Percentiles rank a stretch among this genome's conserved stretches.
phyloP scores from a whole-genome alignment of 2,113 vertebrate genomes.

The Pholis gunnellus region DNA sequence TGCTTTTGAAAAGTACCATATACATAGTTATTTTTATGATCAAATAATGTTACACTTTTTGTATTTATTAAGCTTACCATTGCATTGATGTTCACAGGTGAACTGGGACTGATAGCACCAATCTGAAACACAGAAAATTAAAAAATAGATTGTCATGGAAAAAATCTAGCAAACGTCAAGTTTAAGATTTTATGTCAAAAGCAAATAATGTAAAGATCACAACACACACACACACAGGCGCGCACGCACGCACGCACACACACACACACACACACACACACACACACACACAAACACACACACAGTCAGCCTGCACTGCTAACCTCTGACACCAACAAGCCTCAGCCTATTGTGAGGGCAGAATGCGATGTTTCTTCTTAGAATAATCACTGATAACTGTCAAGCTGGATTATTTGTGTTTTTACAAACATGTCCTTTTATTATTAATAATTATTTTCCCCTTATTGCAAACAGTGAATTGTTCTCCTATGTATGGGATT shows the following conservation, averaged over 20 bases:
- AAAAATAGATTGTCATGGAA: neutral
- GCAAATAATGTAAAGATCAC: neutral
- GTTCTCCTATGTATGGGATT: slow-evolving; percentile 48
- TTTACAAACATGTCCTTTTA: slow-evolving; percentile 37
- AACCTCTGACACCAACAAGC: slow-evolving; percentile 7
- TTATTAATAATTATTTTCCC: slow-evolving; percentile 33
- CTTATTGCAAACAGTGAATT: slow-evolving; percentile 64
- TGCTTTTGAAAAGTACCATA: neutral
- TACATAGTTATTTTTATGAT: neutral
- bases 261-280: neutral
- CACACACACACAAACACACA: neutral
- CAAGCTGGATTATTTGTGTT: slow-evolving; percentile 11
- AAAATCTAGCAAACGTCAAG: neutral
- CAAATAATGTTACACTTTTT: neutral
- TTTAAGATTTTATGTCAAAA: neutral
- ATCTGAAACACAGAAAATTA: slow-evolving; percentile 65
- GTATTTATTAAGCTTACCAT: slow-evolving; percentile 67
- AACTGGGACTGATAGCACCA: slow-evolving; percentile 86
- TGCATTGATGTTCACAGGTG: slow-evolving; percentile 74
- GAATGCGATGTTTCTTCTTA: slow-evolving; percentile 32
- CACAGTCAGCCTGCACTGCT: slow-evolving; percentile 12
- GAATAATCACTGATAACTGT: neutral
- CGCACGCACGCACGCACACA: neutral
- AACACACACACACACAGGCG: slow-evolving; percentile 1
- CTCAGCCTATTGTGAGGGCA: neutral